Evolutionary conservation across 23 tunicate species (phyloP).

Genomic region (Pegea sp.): DNA sequence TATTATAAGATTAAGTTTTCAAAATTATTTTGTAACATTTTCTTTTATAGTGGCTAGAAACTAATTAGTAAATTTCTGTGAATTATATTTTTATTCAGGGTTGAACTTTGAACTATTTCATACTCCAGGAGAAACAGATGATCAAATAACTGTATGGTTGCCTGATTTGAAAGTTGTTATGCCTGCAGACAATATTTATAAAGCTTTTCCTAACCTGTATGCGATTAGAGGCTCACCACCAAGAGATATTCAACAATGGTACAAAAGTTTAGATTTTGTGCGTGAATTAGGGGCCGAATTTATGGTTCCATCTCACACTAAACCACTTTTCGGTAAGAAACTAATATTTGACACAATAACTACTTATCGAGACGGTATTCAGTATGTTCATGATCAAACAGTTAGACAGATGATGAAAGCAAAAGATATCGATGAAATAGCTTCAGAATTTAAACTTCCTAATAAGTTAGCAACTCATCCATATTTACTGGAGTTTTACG

Average conservation of each 20-base stretch:
- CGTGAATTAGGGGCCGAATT: constrained; percentile 3
- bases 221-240: constrained; percentile 64
- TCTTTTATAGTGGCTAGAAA: too few relatives aligned
- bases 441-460: constrained; percentile 13
- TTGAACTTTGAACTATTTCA: too few relatives aligned
- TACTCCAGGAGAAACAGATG: constrained; percentile 91
- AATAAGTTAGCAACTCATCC: constrained; percentile 4
- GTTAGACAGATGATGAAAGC: too few relatives aligned
- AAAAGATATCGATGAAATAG: constrained; percentile 24
- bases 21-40: too few relatives aligned
- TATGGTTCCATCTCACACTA: constrained; percentile 11
- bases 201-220: constrained; percentile 72
- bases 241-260: constrained; percentile 31
- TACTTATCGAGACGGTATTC: constrained; percentile 18
- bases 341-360: constrained; percentile 7
- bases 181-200: constrained; percentile 73
- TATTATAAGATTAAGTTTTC: too few relatives aligned
- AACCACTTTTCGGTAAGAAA: constrained; percentile 6
- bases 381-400: constrained; percentile 39
- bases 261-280: constrained; percentile 23
- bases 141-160: constrained; percentile 59
- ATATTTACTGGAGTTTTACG: constrained; percentile 17
- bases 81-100: too few relatives aligned
- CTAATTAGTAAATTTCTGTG: too few relatives aligned
- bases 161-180: constrained; percentile 39